Percentiles rank a stretch among this genome's conserved stretches.
Conservation (phyloP, 2,113 vertebrate genomes). For the Micromys minutus region DNA sequence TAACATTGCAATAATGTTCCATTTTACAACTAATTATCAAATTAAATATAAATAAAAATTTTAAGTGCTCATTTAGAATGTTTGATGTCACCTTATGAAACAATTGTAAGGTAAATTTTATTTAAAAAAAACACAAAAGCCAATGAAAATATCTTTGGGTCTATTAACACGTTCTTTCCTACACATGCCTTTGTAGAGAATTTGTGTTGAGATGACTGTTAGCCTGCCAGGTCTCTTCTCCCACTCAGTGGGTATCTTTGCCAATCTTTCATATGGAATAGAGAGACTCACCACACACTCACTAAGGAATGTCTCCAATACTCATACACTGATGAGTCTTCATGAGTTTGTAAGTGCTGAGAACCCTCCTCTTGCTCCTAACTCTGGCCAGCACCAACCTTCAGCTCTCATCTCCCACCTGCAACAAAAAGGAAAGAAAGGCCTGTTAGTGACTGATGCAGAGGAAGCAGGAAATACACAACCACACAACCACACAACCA, state of each 20-base stretch:
- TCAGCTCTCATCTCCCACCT: too few species aligned
- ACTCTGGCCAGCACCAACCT: too few species aligned
- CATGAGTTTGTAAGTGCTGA: neutral
- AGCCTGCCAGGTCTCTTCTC: neutral
- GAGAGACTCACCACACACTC: neutral
- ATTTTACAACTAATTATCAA: constrained; percentile 16
- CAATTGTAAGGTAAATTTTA: neutral
- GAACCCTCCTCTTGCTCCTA: neutral
- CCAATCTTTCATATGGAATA: neutral
- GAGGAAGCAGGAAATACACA: too few species aligned
- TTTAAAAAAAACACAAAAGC: neutral
- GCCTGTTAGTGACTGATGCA: neutral
- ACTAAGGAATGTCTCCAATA: too few species aligned
- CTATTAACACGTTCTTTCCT: neutral
- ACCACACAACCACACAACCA: too few species aligned
- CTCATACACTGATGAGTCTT: too few species aligned
- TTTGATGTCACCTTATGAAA: neutral
- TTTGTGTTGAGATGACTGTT: neutral
- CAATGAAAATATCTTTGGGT: neutral
- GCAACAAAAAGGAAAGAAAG: neutral
- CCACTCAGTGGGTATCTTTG: neutral
- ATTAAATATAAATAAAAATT: neutral
- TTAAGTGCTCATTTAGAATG: neutral
- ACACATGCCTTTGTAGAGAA: neutral
- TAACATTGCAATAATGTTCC: neutral